Base-by-base conservation (phyloP, 37 sponge, comb jelly and placozoan genomes). In the Tethya wilhelma region DNA sequence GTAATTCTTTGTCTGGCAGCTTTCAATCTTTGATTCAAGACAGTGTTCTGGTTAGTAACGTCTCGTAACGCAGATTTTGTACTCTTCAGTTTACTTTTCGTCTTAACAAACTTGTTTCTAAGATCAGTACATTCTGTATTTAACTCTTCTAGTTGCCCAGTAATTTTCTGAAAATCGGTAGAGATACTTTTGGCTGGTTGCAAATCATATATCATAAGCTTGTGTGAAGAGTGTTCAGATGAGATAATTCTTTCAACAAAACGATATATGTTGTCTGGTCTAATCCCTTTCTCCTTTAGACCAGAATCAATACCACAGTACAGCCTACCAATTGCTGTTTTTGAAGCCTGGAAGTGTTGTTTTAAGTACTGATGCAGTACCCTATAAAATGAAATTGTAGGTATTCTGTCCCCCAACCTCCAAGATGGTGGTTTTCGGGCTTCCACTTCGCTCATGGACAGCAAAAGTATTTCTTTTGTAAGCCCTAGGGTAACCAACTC, bases 251-350 rank as follows among this genome's bases (percentile, higher is more conserved):
- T 66, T 2, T 75, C 69, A 44, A 84, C 56, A 58, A 74, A 84
- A 34, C 85, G 46, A 62, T 75, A 84, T 55, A 56, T 49, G 67
- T 84, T 75, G 57, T 75, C 69, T 37, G 85, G 77, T 28, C 44
- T 44, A 38, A 59, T 39, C 7, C 66, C 66, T 41, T 38, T 77
- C 7, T 59, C 78, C 49, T 63, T 53, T 36, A 74, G 60, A 29
- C 49, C 37, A 9, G 33, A 57, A 75, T 84, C 85, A 28, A 84
- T 75, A 32, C 65, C 59, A 38, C 38, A 43, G 36, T 84, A 84
- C 36, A 84, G 60, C 56, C 67, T 32, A 28, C 85, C 77, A 32
- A 84, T 74, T 75, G 74, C 45, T 25, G 46, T 64, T 49, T 84
- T 84, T 20, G 69, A 17, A 42, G 74, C 74, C 28, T 41, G 43